Evolutionary conservation across 1,140 invertebrate species (phyloP).

Genomic region (Lasioglossum baleicum): DNA sequence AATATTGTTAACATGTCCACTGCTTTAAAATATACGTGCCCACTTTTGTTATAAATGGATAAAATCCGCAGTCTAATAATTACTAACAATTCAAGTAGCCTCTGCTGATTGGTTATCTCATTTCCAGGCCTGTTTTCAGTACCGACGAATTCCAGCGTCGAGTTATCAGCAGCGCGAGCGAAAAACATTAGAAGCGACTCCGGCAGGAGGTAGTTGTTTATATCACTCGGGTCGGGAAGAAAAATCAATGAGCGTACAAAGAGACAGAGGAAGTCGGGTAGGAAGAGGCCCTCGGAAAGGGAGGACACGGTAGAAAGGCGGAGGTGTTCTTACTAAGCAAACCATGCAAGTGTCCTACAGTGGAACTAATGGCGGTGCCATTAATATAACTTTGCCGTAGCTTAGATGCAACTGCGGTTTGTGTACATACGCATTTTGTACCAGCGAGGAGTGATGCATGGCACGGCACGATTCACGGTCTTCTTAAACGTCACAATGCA

Average conservation of each 20-base stretch:
- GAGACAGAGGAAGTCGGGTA: not conserved
- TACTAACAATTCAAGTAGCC: too few relatives aligned
- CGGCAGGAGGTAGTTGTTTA: not conserved
- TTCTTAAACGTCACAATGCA: conserved; percentile 56
- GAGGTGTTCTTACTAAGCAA: conserved; percentile 25
- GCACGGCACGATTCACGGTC: conserved; percentile 35
- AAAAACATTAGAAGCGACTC: not conserved
- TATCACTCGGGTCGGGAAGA: not conserved
- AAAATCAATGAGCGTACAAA: not conserved
- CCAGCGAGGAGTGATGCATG: conserved; percentile 44
- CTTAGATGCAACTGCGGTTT: conserved; percentile 48
- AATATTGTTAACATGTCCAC: too few relatives aligned
- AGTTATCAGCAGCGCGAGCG: not conserved
- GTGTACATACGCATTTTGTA: conserved; percentile 39
- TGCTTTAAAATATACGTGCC: too few relatives aligned
- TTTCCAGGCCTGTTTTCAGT: too few relatives aligned
- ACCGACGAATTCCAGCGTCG: not conserved
- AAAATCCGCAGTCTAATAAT: too few relatives aligned
- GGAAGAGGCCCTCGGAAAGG: not conserved
- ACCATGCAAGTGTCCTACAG: conserved; percentile 49
- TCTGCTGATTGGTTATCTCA: too few relatives aligned
- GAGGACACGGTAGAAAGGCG: conserved; percentile 1
- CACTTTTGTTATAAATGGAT: too few relatives aligned
- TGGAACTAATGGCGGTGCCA: conserved; percentile 50
- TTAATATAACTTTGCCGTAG: conserved; percentile 55